Evolutionary conservation across 2,888 invertebrate species (phyloP), one percentile per base, ranked within the genome.

Genomic region (Cephonodes hylas): DNA sequence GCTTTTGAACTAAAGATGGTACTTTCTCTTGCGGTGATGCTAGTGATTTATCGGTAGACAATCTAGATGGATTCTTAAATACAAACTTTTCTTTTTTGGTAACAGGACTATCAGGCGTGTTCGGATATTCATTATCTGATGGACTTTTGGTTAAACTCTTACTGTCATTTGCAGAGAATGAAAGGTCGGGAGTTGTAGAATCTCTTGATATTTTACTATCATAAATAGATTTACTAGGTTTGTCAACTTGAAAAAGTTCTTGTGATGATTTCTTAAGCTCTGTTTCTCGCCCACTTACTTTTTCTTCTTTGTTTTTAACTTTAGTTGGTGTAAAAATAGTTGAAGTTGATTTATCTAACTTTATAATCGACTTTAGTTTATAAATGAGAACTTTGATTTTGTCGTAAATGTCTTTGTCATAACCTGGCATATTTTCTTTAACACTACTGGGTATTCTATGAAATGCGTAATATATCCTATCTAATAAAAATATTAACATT

Each of bases 361-460:
- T 93, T 89, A 89, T 65, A 20, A 78, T 77, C 60, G 70, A 72
- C 80, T 94, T 95, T 3, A 95, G 84, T 75, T 94, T 94, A 68
- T 93, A 92, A 63, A 94, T 91, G 48, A 94, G 79, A 42, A 88
- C 85, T 84, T 94, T 94, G 6, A 95, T 81, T 76, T 93, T 93
- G 0, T 89, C 81, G 74, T 93, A 95, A 6, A 91, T 90, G 45
- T 84, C 88, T 20, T 82, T 80, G 69, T 95, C 93, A 75, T 95
- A 95, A 0, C 94, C 94, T 1, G 94, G 94, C 60, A 95, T 93
- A 66, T 93, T 91, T 69, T 93, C 90, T 66, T 95, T 93, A 44
- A 94, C 92, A 66, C 93, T 87, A 13, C 93, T 84, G 1, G 95
- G 95, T 70, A 96, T 94, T 83, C 93, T 93, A 69, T 94, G 94